phyloP scores from a whole-genome alignment of 2,888 invertebrate genomes.

The Parapristionchus giblindavisi region DNA sequence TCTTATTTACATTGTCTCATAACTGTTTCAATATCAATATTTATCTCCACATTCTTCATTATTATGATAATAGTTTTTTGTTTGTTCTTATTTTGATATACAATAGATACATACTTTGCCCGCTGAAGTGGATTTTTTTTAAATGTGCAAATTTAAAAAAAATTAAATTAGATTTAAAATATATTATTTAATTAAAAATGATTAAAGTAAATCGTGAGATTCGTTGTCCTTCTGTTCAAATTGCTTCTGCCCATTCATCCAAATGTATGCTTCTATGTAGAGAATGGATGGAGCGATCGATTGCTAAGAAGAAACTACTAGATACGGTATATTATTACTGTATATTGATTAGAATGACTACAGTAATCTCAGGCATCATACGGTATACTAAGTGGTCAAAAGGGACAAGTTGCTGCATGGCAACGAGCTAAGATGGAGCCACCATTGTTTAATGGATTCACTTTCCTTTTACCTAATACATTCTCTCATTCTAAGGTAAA shows the following conservation, averaged over 20 bases:
- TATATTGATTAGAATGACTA: neutral
- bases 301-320: conserved; percentile 19
- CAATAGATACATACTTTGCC: no score
- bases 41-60: neutral
- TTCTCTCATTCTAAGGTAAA: conserved; percentile 19
- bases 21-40: neutral
- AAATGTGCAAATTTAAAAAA: no score
- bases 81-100: neutral
- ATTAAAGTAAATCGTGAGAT: neutral
- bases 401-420: conserved; percentile 9
- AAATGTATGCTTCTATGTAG: conserved; percentile 32
- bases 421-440: conserved; percentile 28
- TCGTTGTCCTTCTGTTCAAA: conserved; percentile 9
- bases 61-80: neutral
- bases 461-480: neutral
- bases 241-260: conserved; percentile 27
- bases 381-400: neutral
- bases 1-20: neutral
- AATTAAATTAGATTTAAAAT: neutral
- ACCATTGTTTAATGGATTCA: conserved; percentile 6
- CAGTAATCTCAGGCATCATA: neutral
- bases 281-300: conserved; percentile 38
- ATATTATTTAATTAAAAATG: neutral
- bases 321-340: conserved; percentile 22
- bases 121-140: no score